These are phyloP conservation scores for Dendrolimus kikuchii DNA, from an alignment of 1,140 invertebrate species.

Conservation along the genomic window DNA sequence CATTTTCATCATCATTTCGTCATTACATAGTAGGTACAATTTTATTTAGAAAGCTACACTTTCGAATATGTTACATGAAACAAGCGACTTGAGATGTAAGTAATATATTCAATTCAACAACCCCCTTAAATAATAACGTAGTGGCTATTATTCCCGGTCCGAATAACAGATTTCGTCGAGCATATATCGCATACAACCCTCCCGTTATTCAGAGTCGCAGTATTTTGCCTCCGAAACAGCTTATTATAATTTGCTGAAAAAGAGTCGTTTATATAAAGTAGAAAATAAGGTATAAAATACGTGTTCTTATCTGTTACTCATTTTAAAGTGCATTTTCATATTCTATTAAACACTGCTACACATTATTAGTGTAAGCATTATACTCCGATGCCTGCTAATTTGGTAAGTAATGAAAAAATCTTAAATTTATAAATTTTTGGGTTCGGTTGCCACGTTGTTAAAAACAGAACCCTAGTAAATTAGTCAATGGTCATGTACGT, in stretches of 20 bases:
- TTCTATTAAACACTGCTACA: conserved; percentile 8
- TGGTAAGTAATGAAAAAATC: too few relatives aligned
- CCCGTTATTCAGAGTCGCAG: conserved; percentile 23
- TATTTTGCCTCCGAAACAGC: conserved; percentile 19
- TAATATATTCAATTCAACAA: conserved; percentile 13
- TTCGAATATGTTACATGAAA: too few relatives aligned
- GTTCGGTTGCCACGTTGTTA: background rate
- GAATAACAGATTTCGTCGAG: conserved; percentile 28
- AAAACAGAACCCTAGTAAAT: too few relatives aligned
- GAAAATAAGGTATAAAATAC: background rate
- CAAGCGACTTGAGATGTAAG: background rate
- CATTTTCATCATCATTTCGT: too few relatives aligned
- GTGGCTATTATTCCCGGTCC: conserved; percentile 19
- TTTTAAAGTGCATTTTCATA: conserved; percentile 26
- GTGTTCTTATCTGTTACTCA: background rate
- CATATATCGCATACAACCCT: conserved; percentile 24
- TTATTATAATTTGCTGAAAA: background rate
- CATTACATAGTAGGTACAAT: too few relatives aligned
- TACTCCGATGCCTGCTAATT: conserved; percentile 12
- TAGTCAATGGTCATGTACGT: too few relatives aligned
- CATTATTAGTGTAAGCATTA: conserved; percentile 15
- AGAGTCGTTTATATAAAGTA: background rate
- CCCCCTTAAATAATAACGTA: conserved; percentile 18
- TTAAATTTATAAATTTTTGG: too few relatives aligned
- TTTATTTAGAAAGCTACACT: too few relatives aligned